Evolutionary conservation across 2,113 vertebrate genomes (phyloP).

Genomic region (Hyla sarda): DNA sequence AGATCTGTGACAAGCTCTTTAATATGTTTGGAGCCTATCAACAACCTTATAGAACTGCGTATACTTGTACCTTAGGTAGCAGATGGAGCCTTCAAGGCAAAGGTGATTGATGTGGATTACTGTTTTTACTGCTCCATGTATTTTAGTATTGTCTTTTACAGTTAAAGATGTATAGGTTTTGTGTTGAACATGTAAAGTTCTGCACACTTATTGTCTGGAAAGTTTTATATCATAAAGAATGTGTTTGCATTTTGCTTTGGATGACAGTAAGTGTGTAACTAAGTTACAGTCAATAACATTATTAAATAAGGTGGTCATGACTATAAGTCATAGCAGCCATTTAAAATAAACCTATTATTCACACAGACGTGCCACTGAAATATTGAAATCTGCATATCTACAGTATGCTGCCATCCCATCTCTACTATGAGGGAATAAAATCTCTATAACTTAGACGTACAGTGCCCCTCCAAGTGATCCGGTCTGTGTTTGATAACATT

Average conservation of each 20-base stretch:
- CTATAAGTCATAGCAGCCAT: constrained; percentile 8
- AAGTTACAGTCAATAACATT: constrained; percentile 8
- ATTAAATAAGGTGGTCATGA: constrained; percentile 2
- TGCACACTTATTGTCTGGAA: background rate
- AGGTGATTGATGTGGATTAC: background rate
- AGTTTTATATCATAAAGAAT: background rate
- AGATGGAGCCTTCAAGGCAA: background rate
- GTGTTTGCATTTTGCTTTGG: background rate
- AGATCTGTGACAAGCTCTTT: no score
- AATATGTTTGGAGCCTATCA: no score
- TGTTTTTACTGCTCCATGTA: background rate
- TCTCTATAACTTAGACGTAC: background rate
- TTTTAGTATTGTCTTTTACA: background rate
- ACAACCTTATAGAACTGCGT: background rate
- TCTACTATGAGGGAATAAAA: background rate
- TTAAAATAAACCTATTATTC: background rate
- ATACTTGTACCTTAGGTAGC: background rate
- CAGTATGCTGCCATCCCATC: background rate
- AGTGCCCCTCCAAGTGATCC: background rate
- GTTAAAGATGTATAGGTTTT: background rate
- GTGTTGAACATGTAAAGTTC: background rate
- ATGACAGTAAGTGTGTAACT: background rate
- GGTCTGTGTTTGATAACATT: background rate
- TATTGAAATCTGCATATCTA: constrained; percentile 12
- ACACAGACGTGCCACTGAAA: constrained; percentile 39